A percentile compares a stretch with the other conserved stretches of the same genome.
Evolutionary conservation across 1,140 invertebrate species (phyloP).

Genomic region (Drosophila orena): DNA sequence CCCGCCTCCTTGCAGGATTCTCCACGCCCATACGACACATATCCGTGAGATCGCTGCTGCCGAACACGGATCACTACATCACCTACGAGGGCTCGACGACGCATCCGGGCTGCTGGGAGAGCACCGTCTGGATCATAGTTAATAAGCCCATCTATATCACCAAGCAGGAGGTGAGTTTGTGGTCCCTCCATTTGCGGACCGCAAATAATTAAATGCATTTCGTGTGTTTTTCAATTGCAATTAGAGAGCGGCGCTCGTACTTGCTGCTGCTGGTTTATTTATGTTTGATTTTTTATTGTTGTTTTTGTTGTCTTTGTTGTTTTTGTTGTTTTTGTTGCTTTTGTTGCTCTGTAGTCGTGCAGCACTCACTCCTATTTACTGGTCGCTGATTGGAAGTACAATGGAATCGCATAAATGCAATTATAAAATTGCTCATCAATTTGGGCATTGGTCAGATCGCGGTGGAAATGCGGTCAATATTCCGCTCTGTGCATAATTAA

Average conservation of each 20-base stretch:
- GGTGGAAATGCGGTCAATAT: slow-evolving; percentile 66
- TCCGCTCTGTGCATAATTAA: slow-evolving; percentile 74
- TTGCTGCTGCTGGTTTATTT: slow-evolving; percentile 33
- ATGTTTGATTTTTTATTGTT: slow-evolving; percentile 13
- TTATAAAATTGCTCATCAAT: slow-evolving; percentile 81
- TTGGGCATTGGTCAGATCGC: slow-evolving; percentile 54
- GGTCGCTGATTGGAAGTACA: slow-evolving; percentile 45
- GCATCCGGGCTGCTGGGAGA: slow-evolving; percentile 97
- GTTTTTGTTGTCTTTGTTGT: neutral
- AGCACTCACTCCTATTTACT: slow-evolving; percentile 1
- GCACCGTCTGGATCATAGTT: slow-evolving; percentile 96
- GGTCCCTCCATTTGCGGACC: slow-evolving; percentile 20
- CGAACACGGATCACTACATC: slow-evolving; percentile 95
- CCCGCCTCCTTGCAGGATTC: slow-evolving; percentile 87
- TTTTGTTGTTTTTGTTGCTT: neutral
- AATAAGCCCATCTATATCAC: slow-evolving; percentile 98
- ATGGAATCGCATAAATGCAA: slow-evolving; percentile 73
- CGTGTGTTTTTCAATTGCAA: slow-evolving; percentile 65
- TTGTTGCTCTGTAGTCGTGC: neutral
- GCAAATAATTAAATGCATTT: slow-evolving; percentile 77
- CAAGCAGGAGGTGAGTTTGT: slow-evolving; percentile 90
- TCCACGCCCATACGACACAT: slow-evolving; percentile 92
- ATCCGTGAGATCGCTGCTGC: slow-evolving; percentile 92
- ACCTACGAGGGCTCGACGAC: slow-evolving; percentile 99
- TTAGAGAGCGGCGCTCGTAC: slow-evolving; percentile 56